Conservation (phyloP, 2,113 vertebrate genomes). For the Dicentrarchus labrax region DNA sequence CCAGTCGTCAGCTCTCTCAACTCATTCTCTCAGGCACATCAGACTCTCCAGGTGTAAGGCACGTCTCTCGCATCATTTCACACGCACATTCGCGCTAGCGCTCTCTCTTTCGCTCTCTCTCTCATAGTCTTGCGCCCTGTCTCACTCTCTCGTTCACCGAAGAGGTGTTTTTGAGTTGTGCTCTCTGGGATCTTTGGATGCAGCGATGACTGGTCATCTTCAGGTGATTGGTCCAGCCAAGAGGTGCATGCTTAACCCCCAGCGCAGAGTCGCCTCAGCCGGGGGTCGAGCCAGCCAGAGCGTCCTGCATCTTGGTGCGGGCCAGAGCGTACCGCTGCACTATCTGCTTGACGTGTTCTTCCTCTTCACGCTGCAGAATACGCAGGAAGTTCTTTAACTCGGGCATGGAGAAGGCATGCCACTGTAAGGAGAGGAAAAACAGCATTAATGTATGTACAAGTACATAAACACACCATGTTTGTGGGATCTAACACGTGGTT, state of each 20-base stretch:
- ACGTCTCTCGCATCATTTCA: conserved; percentile 80
- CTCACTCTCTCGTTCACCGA: conserved; percentile 78
- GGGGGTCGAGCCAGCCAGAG: conserved; percentile 85
- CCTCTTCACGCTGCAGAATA: conserved; percentile 94
- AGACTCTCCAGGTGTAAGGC: conserved; percentile 84
- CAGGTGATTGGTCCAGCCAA: conserved; percentile 55
- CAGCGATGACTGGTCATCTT: conserved; percentile 64
- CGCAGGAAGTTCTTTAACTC: conserved; percentile 95
- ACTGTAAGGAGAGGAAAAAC: conserved; percentile 79
- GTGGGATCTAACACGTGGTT: too few relatives aligned
- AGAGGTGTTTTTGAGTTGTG: conserved; percentile 69
- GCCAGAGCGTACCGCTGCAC: conserved; percentile 89
- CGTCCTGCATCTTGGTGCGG: conserved; percentile 90
- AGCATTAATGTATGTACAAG: neutral
- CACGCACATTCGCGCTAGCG: conserved; percentile 78
- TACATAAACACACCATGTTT: neutral
- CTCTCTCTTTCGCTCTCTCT: conserved; percentile 57
- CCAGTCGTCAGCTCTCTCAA: conserved; percentile 71
- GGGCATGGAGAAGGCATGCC: conserved; percentile 94
- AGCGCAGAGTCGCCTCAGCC: conserved; percentile 82
- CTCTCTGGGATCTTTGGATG: conserved; percentile 76
- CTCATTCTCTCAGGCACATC: conserved; percentile 82
- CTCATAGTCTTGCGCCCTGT: conserved; percentile 73
- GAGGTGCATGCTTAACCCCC: conserved; percentile 59
- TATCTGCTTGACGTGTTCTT: conserved; percentile 92